phyloP scores from a whole-genome alignment of 2,888 invertebrate species.

The Drosophila emarginata region DNA sequence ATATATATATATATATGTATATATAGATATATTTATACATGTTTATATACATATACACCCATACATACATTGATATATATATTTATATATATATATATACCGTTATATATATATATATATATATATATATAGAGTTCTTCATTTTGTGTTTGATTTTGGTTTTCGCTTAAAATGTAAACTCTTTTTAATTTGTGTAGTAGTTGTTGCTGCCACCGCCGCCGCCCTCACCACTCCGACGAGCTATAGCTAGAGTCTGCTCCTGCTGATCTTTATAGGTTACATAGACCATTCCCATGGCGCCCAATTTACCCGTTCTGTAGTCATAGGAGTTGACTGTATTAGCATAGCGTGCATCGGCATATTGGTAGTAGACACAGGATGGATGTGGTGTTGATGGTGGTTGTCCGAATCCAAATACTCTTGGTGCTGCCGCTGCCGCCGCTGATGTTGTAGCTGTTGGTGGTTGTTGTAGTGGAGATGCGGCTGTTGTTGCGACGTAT shows the following conservation, averaged over 20 bases:
- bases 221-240: slow-evolving; percentile 9
- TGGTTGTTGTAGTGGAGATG: slow-evolving; percentile 9
- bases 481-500: background rate
- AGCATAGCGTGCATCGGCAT: slow-evolving; percentile 30
- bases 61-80: background rate
- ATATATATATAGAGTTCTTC: background rate
- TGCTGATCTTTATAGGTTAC: slow-evolving; percentile 22
- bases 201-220: slow-evolving; percentile 33
- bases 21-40: background rate
- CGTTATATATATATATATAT: slow-evolving; percentile 6
- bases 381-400: background rate
- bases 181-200: slow-evolving; percentile 9
- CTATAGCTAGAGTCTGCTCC: slow-evolving; percentile 6
- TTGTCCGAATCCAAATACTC: background rate
- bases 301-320: slow-evolving; percentile 27
- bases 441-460: slow-evolving; percentile 2
- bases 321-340: slow-evolving; percentile 39
- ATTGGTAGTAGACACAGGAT: slow-evolving; percentile 33
- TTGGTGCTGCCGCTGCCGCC: slow-evolving; percentile 4
- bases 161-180: slow-evolving; percentile 1
- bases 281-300: slow-evolving; percentile 39
- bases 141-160: background rate
- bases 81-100: background rate
- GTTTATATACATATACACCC: background rate
- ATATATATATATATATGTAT: background rate